These are phyloP conservation scores for Rhabdomys dilectus DNA, from an alignment of 2,113 vertebrate genomes.

Conservation along the genomic window DNA sequence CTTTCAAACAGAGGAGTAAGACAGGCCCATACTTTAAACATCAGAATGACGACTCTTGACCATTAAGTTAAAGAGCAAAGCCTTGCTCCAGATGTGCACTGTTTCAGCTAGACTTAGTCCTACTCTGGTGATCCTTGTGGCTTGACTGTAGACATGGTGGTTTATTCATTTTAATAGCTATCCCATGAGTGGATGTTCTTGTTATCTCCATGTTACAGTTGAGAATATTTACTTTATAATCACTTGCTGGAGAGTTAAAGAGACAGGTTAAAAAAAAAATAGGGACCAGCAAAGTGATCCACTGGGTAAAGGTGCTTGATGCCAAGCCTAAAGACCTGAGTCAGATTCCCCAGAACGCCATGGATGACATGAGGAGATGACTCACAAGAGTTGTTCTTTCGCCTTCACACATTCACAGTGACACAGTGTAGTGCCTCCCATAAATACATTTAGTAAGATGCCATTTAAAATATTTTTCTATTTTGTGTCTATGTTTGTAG, in stretches of 20 bases:
- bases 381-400: not conserved
- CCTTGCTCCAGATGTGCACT: not conserved
- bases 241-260: not conserved
- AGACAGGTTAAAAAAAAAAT: not conserved
- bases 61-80: not conserved
- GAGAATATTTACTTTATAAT: slow-evolving; percentile 9
- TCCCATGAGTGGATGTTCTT: not conserved
- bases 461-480: not conserved
- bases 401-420: too few species aligned
- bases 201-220: not conserved
- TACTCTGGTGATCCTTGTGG: not conserved
- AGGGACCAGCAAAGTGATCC: not conserved
- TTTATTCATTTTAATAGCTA: not conserved
- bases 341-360: not conserved
- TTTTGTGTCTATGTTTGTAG: not conserved
- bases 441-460: not conserved
- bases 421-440: not conserved
- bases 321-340: not conserved
- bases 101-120: not conserved
- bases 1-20: slow-evolving; percentile 14
- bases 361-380: not conserved
- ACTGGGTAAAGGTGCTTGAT: not conserved
- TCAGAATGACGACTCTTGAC: not conserved
- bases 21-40: not conserved
- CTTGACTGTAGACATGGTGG: not conserved